Conservation (phyloP, 2,888 invertebrate genomes). For the Drosophila picticornis region DNA sequence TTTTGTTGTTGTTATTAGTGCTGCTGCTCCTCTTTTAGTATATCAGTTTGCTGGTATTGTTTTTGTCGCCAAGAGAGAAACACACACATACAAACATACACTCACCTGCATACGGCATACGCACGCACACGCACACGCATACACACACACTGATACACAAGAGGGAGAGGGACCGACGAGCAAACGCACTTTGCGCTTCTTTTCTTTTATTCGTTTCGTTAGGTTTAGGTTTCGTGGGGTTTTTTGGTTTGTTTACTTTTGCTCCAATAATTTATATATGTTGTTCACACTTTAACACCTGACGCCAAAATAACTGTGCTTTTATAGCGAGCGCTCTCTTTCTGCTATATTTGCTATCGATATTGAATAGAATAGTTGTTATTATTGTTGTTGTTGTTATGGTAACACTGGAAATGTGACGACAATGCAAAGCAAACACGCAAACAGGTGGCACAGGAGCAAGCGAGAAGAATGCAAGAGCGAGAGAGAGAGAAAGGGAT, state of each 20-base stretch:
- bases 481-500: conserved; percentile 11
- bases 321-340: conserved; percentile 50
- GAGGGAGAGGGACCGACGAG: conserved; percentile 30
- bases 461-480: conserved; percentile 17
- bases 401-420: conserved; percentile 43
- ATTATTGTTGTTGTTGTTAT: conserved; percentile 52
- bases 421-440: conserved; percentile 40
- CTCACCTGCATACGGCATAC: conserved; percentile 36
- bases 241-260: conserved; percentile 70
- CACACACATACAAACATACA: conserved; percentile 36
- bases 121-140: conserved; percentile 35
- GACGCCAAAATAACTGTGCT: conserved; percentile 64
- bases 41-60: conserved; percentile 42
- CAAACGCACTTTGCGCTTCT: conserved; percentile 56
- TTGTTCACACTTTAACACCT: conserved; percentile 73
- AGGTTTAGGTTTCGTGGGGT: conserved; percentile 32
- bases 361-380: conserved; percentile 57
- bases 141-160: conserved; percentile 18
- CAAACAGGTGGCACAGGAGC: conserved; percentile 66
- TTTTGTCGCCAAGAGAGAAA: conserved; percentile 60
- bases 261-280: conserved; percentile 37
- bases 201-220: conserved; percentile 38
- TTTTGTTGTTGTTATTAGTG: conserved; percentile 28
- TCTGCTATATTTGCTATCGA: conserved; percentile 55
- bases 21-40: conserved; percentile 34